Evolutionary conservation across 2,113 vertebrate species (phyloP), one percentile per base, ranked within the genome.

Genomic region (Campylomormyrus tamandua): DNA sequence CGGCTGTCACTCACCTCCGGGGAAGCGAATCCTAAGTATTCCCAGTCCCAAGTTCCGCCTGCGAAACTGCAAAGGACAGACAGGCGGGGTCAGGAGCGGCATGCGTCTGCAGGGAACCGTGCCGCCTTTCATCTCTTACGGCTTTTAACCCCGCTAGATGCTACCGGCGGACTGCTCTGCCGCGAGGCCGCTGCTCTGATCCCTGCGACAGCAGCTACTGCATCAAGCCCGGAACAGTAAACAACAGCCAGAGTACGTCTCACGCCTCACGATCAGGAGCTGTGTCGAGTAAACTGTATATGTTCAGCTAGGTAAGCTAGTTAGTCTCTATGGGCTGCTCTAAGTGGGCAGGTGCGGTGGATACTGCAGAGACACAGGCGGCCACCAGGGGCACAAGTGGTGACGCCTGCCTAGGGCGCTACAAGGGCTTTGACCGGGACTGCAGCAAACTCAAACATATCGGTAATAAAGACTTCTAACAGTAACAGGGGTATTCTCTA

Each of bases 21-120:
- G 83, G 97, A 97, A 93, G 96, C 95, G 95, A 97, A 97, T 95
- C 97, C 96, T 93, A 97, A 96, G 95, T 97, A 97, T 90, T 97
- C 97, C 97, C 97, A 97, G 94, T 97, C 96, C 97, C 97, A 97
- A 10, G 96, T 97, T 95, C 96, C 96, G 93, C 97, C 97, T 94
- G 96, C 96, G 95, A 97, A 97, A 93, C 97, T 97, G 92, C 62
- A 96, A 96, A 94, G 94, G 94, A 92, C 87, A 95, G 91, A 95
- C 50, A 95, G 0, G 3, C 83, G 93, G 24, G 91, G 90, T 58
- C 11, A 84, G 15, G 50, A 8, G 74, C n/a, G 6, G 66, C n/a
- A 74, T 11, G 24, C 21, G 21, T 62, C 56, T n/a, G 24, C 24
- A 62, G 56, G 21, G n/a, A 62, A n/a, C 6, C 2, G 6, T 1